Percentiles rank a stretch among this genome's conserved stretches.
phyloP scores from a whole-genome alignment of 2,888 invertebrate genomes.

The Lepas anatifera region DNA sequence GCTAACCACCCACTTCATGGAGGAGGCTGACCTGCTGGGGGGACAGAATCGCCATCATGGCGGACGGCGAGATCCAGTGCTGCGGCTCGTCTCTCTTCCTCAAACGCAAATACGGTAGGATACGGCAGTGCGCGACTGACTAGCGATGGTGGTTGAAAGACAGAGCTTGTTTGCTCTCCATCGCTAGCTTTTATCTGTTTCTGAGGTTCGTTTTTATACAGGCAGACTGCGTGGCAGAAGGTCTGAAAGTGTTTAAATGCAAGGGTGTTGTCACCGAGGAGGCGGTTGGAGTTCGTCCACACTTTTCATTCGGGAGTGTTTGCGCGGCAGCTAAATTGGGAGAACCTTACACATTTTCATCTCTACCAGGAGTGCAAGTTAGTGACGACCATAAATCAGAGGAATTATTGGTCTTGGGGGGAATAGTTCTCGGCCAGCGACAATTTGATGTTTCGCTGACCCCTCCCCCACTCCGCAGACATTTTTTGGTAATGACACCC shows the following conservation, averaged over 20 bases:
- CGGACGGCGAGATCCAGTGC: constrained; percentile 39
- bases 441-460: too few relatives aligned
- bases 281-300: too few relatives aligned
- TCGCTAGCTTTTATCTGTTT: background rate
- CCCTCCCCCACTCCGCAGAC: too few relatives aligned
- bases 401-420: too few relatives aligned
- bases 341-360: too few relatives aligned
- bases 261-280: background rate
- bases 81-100: constrained; percentile 44
- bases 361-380: too few relatives aligned
- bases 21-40: constrained; percentile 78
- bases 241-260: constrained; percentile 20
- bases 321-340: too few relatives aligned
- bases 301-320: too few relatives aligned
- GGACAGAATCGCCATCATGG: constrained; percentile 67
- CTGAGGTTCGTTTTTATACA: background rate
- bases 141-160: background rate
- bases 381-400: too few relatives aligned
- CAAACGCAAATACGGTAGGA: constrained; percentile 30
- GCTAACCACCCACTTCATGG: constrained; percentile 74
- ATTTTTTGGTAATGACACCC: too few relatives aligned
- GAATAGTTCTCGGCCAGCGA: too few relatives aligned
- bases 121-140: background rate
- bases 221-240: background rate
- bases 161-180: background rate